Evolutionary conservation across 2,888 invertebrate genomes (phyloP).

Genomic region (Pogonocherus hispidulus): DNA sequence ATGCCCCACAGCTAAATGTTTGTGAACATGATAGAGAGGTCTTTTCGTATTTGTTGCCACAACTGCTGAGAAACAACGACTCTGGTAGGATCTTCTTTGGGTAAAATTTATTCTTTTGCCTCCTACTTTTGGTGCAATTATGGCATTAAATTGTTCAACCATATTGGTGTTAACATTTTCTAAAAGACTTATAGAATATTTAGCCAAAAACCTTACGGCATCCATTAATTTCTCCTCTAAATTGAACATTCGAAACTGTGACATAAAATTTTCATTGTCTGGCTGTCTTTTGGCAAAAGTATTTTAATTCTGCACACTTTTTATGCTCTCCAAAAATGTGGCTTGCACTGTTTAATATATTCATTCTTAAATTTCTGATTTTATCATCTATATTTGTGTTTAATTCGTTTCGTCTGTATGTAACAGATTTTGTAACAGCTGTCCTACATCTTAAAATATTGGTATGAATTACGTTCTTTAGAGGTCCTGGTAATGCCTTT

Average conservation of each 20-base stretch:
- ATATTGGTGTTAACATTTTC: constrained; percentile 6
- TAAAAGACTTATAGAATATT: constrained; percentile 4
- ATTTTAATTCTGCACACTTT: background rate
- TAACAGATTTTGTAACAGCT: background rate
- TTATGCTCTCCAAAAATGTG: constrained; percentile 12
- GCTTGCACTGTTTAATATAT: constrained; percentile 10
- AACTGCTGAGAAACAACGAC: constrained; percentile 10
- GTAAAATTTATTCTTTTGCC: constrained; percentile 19
- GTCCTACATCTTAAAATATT: background rate
- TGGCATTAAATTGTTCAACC: constrained; percentile 24
- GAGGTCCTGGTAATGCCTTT: too few species aligned
- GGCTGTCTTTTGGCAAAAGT: constrained; percentile 12
- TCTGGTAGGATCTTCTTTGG: constrained; percentile 10
- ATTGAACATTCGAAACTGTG: too few species aligned
- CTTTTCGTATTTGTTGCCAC: background rate
- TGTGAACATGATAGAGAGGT: background rate
- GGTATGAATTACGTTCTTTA: background rate
- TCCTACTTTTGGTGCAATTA: constrained; percentile 13
- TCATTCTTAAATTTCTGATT: constrained; percentile 44
- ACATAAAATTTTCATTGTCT: too few species aligned
- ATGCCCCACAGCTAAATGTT: background rate
- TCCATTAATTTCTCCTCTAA: constrained; percentile 25
- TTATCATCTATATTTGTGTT: too few species aligned
- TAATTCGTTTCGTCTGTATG: too few species aligned
- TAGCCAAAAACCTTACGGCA: constrained; percentile 11